Conservation (phyloP, 37 sponge, comb jelly and placozoan genomes). For the Hormiphora californensis region DNA sequence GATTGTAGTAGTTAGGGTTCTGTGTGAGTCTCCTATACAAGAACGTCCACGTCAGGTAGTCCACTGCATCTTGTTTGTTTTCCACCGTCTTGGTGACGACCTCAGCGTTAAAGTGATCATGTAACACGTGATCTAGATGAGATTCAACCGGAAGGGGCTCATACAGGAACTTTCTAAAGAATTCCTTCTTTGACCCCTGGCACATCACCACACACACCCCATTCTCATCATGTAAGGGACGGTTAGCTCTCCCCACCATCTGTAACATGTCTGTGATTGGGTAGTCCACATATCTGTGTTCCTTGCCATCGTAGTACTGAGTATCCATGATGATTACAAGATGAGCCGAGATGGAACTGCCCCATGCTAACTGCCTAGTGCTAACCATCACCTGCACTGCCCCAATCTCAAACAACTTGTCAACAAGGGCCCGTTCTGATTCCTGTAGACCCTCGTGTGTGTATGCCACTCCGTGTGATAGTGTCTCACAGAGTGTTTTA, state of each 20-base stretch:
- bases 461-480: conserved; percentile 87
- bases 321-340: conserved; percentile 98
- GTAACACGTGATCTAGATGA: conserved; percentile 91
- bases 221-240: conserved; percentile 71
- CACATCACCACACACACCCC: conserved; percentile 86
- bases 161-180: conserved; percentile 97
- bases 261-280: conserved; percentile 89
- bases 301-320: conserved; percentile 91
- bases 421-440: conserved; percentile 75
- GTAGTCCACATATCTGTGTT: conserved; percentile 97
- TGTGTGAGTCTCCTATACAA: conserved; percentile 93
- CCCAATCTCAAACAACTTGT: conserved; percentile 82
- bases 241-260: conserved; percentile 89
- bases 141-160: conserved; percentile 99
- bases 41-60: conserved; percentile 99
- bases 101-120: conserved; percentile 98
- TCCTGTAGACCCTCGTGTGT: conserved; percentile 93
- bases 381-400: conserved; percentile 81
- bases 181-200: conserved; percentile 95
- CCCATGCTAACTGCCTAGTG: conserved; percentile 82
- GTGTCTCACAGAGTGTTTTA: conserved; percentile 89
- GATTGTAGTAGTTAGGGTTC: conserved; percentile 98
- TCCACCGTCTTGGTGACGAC: conserved; percentile 96
- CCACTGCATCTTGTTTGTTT: conserved; percentile 99
- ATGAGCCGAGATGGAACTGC: conserved; percentile 67